These are phyloP conservation scores for Microcebus lehilahytsara DNA, from an alignment of 2,113 vertebrate species.

Conservation along the genomic window DNA sequence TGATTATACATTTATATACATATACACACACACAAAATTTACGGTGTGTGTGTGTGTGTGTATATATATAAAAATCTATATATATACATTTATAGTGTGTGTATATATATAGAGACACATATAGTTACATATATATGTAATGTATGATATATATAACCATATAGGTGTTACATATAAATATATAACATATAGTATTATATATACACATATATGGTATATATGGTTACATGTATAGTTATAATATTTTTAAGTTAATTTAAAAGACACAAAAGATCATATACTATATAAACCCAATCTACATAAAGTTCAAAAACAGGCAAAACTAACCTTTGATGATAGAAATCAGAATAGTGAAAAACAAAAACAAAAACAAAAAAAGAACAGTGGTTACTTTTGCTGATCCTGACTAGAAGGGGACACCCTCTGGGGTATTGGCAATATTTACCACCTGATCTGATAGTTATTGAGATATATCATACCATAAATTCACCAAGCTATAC, in stretches of 20 bases:
- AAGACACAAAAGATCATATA: background rate
- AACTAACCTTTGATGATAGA: background rate
- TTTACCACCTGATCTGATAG: background rate
- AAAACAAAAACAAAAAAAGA: no score
- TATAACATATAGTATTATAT: background rate
- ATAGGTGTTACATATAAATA: background rate
- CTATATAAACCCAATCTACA: background rate
- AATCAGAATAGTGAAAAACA: background rate
- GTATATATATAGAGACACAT: background rate
- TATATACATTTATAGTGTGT: background rate
- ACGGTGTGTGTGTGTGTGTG: background rate
- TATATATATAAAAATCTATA: background rate
- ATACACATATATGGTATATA: background rate
- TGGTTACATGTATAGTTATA: accelerated
- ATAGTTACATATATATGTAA: background rate
- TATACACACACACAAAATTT: background rate
- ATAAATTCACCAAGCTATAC: background rate
- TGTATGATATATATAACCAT: background rate
- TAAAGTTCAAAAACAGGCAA: background rate
- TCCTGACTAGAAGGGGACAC: background rate
- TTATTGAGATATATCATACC: background rate
- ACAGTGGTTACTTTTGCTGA: background rate
- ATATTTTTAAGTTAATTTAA: background rate
- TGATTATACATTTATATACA: background rate
- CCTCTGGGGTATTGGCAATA: no score